Evolutionary conservation across 2,888 invertebrate genomes (phyloP), one percentile per base, ranked within the genome.

Genomic region (Quadriops clusia): DNA sequence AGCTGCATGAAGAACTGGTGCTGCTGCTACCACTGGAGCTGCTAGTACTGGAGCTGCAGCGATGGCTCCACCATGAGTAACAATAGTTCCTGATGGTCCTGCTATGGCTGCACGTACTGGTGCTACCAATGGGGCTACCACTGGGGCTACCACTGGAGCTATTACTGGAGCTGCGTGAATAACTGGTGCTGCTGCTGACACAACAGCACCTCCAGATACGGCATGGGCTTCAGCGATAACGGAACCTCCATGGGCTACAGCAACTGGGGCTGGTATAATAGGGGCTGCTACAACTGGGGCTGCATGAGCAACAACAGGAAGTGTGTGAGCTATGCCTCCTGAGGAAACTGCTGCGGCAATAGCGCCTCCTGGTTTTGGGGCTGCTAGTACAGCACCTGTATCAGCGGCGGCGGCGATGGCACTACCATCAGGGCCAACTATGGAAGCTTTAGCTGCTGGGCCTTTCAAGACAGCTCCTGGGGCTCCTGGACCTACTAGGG

Each of bases 341-440:
- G 43, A 45, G 23, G 42, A 40, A 27, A 42, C 43, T 14, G 44
- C 47, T 6, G 46, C 42, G 10, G 41, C 28, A 7, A 49, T 40
- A 7, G 32, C 39, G 12, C 45, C 43, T 24, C 40, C 49, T 18
- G 44, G 37, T 25, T 34, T 35, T n/a, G 48, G 41, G 16, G 46
- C 38, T 18, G 42, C 42, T 5, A 33, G 43, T n/a, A 45, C 34
- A 6, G 34, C 43, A 6, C 43, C 43, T 12, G 42, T 36, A 30
- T 43, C 42, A 61, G 62, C 3, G 61, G 58, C 6, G 61, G 60
- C 1, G 61, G 55, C 2, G 61, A 56, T 2, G 61, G 64, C 2
- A 62, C 56, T 4, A 51, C 49, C 6, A 67, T 63, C 46, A 10
- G 44, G 46, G 16, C 44, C 46, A 7, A 38, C 37, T 5, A 45